These are phyloP conservation scores for Nerophis lumbriciformis DNA, from an alignment of 2,113 vertebrate genomes.

Conservation along the genomic window DNA sequence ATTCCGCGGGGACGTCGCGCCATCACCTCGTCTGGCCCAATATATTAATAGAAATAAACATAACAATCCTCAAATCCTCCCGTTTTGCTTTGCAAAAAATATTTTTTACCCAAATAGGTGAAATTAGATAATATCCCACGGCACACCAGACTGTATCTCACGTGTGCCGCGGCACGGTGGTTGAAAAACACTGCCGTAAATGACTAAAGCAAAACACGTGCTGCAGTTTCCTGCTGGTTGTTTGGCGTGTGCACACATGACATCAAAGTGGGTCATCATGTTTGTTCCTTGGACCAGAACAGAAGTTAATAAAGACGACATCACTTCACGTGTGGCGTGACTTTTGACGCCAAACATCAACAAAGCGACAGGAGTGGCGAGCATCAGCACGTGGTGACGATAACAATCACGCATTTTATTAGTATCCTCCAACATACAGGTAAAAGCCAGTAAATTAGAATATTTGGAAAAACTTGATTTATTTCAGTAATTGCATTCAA, in stretches of 20 bases:
- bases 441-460: too few relatives aligned
- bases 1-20: too few relatives aligned
- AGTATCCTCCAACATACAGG: not conserved
- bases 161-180: too few relatives aligned
- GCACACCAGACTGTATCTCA: too few relatives aligned
- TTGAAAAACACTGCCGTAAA: not conserved
- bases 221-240: not conserved
- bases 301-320: slow-evolving; percentile 43
- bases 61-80: too few relatives aligned
- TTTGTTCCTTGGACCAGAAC: slow-evolving; percentile 26
- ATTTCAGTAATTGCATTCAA: too few relatives aligned
- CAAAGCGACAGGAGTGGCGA: not conserved
- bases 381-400: not conserved
- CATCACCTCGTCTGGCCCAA: too few relatives aligned
- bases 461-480: too few relatives aligned
- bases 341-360: slow-evolving; percentile 12
- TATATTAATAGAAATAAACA: too few relatives aligned
- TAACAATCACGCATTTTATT: not conserved
- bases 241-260: slow-evolving; percentile 8
- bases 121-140: too few relatives aligned
- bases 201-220: not conserved
- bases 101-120: too few relatives aligned
- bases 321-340: slow-evolving; percentile 25
- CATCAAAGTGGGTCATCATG: slow-evolving; percentile 40
- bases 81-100: too few relatives aligned